Percentiles rank a stretch among this genome's conserved stretches.
Evolutionary conservation across 2,797 vertebrate genomes (phyloP).

Genomic region (Pseudocheirus occidentalis): DNA sequence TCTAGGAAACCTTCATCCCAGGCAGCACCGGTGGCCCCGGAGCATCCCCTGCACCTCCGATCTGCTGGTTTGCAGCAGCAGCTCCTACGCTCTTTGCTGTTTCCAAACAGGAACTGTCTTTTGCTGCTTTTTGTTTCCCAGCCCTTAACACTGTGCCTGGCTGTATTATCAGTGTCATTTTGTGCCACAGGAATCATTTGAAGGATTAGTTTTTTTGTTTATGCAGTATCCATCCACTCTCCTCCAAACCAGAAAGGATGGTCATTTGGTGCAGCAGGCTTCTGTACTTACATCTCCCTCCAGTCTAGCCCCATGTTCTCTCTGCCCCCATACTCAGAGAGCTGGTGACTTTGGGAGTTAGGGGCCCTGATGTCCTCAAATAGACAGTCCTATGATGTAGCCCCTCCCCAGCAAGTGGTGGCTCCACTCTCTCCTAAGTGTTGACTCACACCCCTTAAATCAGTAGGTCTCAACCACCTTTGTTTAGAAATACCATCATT

Average conservation of each 20-base stretch:
- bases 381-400: not conserved
- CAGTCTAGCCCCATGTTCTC: not conserved
- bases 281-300: not conserved
- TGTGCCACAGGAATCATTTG: not conserved
- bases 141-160: no score
- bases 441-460: not conserved
- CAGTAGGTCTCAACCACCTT: not conserved
- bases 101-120: not conserved
- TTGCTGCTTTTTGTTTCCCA: not conserved
- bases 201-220: not conserved
- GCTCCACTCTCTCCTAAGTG: not conserved
- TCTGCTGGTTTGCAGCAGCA: no score
- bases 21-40: no score
- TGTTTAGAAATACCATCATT: slow-evolving; percentile 25
- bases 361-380: no score
- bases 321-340: not conserved
- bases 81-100: not conserved
- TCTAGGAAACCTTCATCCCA: no score
- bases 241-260: not conserved
- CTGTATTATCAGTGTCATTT: not conserved
- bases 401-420: not conserved
- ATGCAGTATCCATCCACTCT: not conserved
- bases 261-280: not conserved
- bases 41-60: no score
- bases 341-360: not conserved